These are phyloP conservation scores for Carapus acus DNA, from an alignment of 2,797 vertebrate species.

Conservation along the genomic window DNA sequence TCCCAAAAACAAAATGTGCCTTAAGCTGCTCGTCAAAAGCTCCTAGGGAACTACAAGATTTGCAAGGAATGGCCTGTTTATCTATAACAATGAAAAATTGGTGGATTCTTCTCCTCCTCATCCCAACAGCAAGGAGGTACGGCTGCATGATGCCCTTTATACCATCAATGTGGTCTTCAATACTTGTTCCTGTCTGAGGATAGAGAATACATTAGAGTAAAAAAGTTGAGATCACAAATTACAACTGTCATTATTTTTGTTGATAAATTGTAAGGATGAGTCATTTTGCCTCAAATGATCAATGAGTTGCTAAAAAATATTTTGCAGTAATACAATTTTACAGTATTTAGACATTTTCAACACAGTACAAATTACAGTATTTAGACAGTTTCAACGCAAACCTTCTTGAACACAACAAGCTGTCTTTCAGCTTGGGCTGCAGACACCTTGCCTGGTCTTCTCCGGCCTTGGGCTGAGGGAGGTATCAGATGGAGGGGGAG, in stretches of 20 bases:
- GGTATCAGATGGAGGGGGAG: constrained; percentile 42
- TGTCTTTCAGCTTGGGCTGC: constrained; percentile 32
- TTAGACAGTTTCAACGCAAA: constrained; percentile 14
- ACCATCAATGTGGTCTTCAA: constrained; percentile 15
- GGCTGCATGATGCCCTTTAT: constrained; percentile 25
- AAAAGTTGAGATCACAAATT: not conserved
- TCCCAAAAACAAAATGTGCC: constrained; percentile 14
- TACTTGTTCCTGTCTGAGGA: constrained; percentile 33
- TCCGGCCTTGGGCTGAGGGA: constrained; percentile 27
- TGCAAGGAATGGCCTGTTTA: constrained; percentile 24
- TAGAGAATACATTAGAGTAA: not conserved
- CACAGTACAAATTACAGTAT: too few species aligned
- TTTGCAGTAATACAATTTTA: too few species aligned
- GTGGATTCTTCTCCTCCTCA: constrained; percentile 17
- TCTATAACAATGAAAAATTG: constrained; percentile 20
- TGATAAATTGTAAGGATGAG: too few species aligned
- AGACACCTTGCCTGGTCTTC: constrained; percentile 36
- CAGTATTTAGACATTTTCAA: too few species aligned
- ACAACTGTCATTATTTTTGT: too few species aligned
- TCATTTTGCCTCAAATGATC: too few species aligned
- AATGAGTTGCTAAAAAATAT: too few species aligned
- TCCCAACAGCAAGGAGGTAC: constrained; percentile 28
- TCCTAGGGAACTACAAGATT: constrained; percentile 11
- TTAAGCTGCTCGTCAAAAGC: constrained; percentile 31
- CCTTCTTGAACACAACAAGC: constrained; percentile 30